Evolutionary conservation across 2,113 vertebrate genomes (phyloP), one percentile per base, ranked within the genome.

Genomic region (Siniperca knerii): DNA sequence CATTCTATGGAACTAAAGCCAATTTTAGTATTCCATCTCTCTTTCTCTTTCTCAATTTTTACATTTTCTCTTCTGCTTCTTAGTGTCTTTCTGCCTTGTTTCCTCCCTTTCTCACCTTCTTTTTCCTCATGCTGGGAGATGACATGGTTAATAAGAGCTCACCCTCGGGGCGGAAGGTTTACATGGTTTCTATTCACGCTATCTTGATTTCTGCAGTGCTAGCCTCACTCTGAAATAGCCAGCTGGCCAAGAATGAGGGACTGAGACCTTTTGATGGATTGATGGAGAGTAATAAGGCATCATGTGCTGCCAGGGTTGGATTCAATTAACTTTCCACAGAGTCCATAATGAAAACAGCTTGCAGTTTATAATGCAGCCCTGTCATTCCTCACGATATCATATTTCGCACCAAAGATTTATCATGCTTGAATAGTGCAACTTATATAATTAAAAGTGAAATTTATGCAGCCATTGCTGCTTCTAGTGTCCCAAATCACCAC

Each of bases 111-210:
- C 48, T 89, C 69, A 84, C 84, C 87, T 76, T 48, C 54, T 71
- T 85, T 29, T 0, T 4, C 29, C 69, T 83, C 92, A 82, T 81
- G 88, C 90, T 91, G 92, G 35, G 86, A 91, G 76, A 60, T 92
- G 90, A 90, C 91, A 91, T 74, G 75, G 52, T 84, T 86, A 91
- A 86, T 91, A 75, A 83, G 40, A 86, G 66, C 74, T 91, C 90
- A 71, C 81, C 87, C 86, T 90, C 18, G 10, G 29, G 65, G 67
- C 25, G 50, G 69, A 75, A 55, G 83, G 60, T 85, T 81, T 60
- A 71, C 73, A 50, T 62, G 42, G 67, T 71, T 74, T 83, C 69
- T 76, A 25, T 54, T 88, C 65, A 77, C 75, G 77, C 73, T 52
- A 3, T 78, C 62, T 81, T 70, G 60, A 78, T 76, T 85, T 82